Evolutionary conservation across 1,140 invertebrate genomes (phyloP).

Genomic region (Neelides sp.): DNA sequence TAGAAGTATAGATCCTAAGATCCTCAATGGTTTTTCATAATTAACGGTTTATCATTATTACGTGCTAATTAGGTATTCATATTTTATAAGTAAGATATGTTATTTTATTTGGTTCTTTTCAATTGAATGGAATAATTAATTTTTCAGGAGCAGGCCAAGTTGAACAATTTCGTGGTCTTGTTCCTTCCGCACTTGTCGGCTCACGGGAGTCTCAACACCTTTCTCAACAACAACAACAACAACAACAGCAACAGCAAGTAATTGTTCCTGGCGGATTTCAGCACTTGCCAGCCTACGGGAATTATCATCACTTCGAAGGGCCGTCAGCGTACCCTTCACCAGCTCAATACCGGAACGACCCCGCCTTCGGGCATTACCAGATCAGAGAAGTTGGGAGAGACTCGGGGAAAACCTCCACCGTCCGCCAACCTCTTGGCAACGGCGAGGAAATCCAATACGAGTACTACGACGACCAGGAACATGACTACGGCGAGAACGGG

Average conservation of each 20-base stretch:
- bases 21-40: no score
- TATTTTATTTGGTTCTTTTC: background rate
- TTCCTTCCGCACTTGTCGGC: background rate
- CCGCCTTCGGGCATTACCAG: background rate
- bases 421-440: background rate
- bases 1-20: no score
- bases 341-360: background rate
- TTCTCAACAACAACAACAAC: background rate
- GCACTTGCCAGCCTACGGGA: constrained; percentile 4
- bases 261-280: constrained; percentile 29
- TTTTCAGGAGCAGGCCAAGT: no score
- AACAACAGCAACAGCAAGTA: constrained; percentile 11
- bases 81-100: background rate
- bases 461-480: constrained; percentile 21
- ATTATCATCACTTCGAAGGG: background rate
- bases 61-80: no score
- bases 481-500: constrained; percentile 12
- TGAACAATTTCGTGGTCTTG: no score
- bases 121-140: background rate
- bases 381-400: constrained; percentile 1
- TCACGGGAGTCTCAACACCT: background rate
- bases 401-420: background rate
- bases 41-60: no score
- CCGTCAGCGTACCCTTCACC: constrained; percentile 2
- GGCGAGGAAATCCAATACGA: constrained; percentile 21